Percentiles rank a stretch among this genome's conserved stretches.
Conservation (phyloP, 1,140 invertebrate species). For the Prorops nasuta region DNA sequence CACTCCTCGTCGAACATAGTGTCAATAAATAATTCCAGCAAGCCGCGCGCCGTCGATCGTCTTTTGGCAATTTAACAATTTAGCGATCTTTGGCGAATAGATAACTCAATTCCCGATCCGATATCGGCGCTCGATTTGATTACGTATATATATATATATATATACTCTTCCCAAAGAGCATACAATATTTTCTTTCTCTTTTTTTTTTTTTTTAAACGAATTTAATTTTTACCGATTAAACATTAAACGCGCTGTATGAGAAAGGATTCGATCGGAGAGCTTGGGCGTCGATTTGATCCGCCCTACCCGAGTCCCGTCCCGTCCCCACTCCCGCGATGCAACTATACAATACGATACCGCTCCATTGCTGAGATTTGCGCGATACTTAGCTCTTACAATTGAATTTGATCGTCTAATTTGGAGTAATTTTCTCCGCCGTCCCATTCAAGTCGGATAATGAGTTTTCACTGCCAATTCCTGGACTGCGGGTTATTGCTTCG, state of each 20-base stretch:
- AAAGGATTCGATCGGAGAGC: neutral
- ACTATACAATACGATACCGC: neutral
- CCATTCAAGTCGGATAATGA: constrained; percentile 5
- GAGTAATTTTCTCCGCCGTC: neutral
- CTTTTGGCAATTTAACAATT: neutral
- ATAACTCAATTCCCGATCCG: neutral
- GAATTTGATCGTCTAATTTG: neutral
- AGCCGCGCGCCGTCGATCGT: neutral
- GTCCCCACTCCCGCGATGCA: constrained; percentile 6
- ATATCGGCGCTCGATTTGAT: neutral
- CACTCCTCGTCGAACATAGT: neutral
- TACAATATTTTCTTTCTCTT: neutral
- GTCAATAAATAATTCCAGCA: constrained; percentile 8
- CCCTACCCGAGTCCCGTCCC: neutral
- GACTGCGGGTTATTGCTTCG: constrained; percentile 2
- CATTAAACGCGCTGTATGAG: neutral
- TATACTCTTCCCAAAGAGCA: neutral
- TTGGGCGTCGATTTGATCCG: neutral
- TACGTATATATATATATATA: neutral
- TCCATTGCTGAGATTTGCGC: neutral
- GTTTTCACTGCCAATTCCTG: constrained; percentile 1
- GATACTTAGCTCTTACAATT: too few species aligned
- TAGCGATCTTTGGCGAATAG: neutral
- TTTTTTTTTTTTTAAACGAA: neutral
- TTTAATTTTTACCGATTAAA: neutral